Evolutionary conservation across 2,888 invertebrate genomes (phyloP), one percentile per base, ranked within the genome.

Genomic region (Thera britannica): DNA sequence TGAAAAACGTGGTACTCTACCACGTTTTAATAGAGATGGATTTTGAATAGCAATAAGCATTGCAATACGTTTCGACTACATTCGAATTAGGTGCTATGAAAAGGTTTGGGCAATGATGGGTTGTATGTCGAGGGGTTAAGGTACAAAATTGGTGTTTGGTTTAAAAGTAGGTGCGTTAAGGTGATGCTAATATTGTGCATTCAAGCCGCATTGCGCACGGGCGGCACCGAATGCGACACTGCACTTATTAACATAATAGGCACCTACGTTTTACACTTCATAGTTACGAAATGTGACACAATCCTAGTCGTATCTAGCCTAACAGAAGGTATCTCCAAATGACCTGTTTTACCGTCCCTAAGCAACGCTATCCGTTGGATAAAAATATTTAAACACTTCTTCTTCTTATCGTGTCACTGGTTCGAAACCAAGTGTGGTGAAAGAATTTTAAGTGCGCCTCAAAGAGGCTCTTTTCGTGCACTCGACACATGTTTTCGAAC

Each of bases 111-210:
- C n/a, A 3, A 12, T 51, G 62, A 59, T 59, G 23, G 34, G 52
- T 44, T 59, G 63, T 68, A 70, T 67, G 23, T 35, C 51, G 36
- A 54, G 9, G 52, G 55, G 54, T 54, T 74, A 73, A 9, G 68
- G 66, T 63, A 57, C 46, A 55, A 62, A 58, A 58, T 70, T 62
- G 52, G 54, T 61, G 55, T 58, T 64, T 59, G 7, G 44, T 65
- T 71, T 70, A 12, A 58, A 59, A 59, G 70, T 69, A 72, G 74
- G 71, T 60, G 73, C 71, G 68, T 73, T 72, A 75, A 70, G 70
- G 72, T 73, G 73, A 77, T 81, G 79, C 79, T 79, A 82, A 80
- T 81, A 76, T 75, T 76, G 78, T 77, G 79, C 80, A 83, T 82
- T 79, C 73, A 75, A 74, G 75, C 75, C 76, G 79, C 81, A 79